Percentiles rank a stretch among this genome's conserved stretches.
These are phyloP conservation scores for Ceratina australensis DNA, from an alignment of 1,140 invertebrate genomes.

Conservation along the genomic window DNA sequence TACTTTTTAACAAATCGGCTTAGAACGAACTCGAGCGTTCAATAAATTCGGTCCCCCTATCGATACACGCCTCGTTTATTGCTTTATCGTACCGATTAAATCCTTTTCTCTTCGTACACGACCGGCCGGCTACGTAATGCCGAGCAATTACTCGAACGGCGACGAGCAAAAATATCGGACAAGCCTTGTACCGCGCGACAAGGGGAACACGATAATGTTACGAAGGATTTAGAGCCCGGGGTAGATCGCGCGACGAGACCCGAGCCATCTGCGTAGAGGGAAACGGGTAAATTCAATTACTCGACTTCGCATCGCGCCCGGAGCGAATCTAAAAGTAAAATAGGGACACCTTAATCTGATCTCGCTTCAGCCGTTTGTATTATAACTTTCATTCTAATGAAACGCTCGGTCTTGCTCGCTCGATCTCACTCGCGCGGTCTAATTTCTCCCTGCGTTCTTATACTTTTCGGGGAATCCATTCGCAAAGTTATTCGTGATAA, in stretches of 20 bases:
- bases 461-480: not conserved
- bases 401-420: no score
- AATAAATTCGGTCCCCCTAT: constrained; percentile 16
- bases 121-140: not conserved
- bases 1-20: constrained; percentile 32
- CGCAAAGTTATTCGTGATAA: constrained; percentile 58
- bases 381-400: no score
- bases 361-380: no score
- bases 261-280: not conserved
- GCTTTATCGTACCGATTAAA: constrained; percentile 6
- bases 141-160: not conserved
- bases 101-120: not conserved
- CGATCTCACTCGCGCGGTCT: not conserved
- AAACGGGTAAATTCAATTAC: no score
- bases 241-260: not conserved
- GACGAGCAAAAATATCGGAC: not conserved
- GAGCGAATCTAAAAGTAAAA: no score
- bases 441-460: constrained; percentile 3
- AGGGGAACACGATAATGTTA: constrained; percentile 18
- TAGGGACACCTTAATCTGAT: no score
- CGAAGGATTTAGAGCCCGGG: no score
- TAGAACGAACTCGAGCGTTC: constrained; percentile 9
- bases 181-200: not conserved
- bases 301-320: no score
- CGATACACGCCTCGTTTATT: constrained; percentile 11